phyloP scores from a whole-genome alignment of 2,888 invertebrate species.

The Cerceris ruficornis region DNA sequence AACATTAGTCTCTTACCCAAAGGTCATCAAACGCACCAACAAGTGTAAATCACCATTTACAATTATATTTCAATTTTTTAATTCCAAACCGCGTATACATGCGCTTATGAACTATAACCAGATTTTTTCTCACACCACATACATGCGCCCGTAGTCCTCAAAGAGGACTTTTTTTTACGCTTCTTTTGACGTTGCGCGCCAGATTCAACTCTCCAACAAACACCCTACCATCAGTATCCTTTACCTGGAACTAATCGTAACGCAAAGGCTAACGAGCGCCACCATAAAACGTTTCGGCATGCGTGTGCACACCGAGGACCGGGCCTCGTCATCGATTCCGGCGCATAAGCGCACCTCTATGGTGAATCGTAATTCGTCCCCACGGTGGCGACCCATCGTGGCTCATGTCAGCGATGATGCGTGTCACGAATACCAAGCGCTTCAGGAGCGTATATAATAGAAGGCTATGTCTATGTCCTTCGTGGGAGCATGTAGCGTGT shows the following conservation, averaged over 20 bases:
- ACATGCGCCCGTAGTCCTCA: too few species aligned
- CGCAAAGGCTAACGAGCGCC: not conserved
- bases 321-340: slow-evolving; percentile 43
- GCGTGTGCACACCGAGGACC: slow-evolving; percentile 10
- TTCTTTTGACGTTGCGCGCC: too few species aligned
- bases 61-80: too few species aligned
- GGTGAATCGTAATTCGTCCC: slow-evolving; percentile 53
- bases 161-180: too few species aligned
- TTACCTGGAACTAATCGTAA: not conserved
- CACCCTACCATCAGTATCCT: too few species aligned
- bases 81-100: too few species aligned
- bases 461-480: slow-evolving; percentile 57
- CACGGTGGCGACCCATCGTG: slow-evolving; percentile 33
- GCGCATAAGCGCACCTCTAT: slow-evolving; percentile 31
- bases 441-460: slow-evolving; percentile 13
- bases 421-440: slow-evolving; percentile 52
- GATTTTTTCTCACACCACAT: too few species aligned
- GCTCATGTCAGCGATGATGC: slow-evolving; percentile 55
- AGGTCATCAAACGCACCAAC: too few species aligned
- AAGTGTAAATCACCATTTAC: too few species aligned
- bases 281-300: slow-evolving; percentile 21
- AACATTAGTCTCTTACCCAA: too few species aligned
- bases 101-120: too few species aligned
- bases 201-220: too few species aligned
- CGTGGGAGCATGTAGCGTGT: slow-evolving; percentile 74